These are phyloP conservation scores for Idaea dimidiata DNA, from an alignment of 2,888 invertebrate species.

Conservation along the genomic window DNA sequence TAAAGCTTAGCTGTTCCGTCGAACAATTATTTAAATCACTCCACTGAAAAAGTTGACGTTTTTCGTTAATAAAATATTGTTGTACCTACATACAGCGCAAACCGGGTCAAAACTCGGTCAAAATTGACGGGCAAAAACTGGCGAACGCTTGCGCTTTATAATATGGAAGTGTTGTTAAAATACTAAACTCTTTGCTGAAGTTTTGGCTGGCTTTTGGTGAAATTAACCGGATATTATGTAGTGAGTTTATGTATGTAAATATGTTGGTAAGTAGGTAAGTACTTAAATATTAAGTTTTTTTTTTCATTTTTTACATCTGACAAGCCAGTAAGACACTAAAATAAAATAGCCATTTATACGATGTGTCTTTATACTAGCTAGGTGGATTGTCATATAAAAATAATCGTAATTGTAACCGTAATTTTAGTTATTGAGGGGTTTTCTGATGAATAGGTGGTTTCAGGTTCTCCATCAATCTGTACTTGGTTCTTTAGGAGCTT, in stretches of 20 bases:
- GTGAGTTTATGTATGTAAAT: no score
- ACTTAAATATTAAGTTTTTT: no score
- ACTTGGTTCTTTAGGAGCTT: no score
- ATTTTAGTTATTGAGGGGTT: no score
- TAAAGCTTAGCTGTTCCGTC: neutral
- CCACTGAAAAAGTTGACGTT: neutral
- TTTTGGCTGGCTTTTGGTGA: neutral
- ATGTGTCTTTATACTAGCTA: no score
- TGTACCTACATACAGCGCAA: neutral
- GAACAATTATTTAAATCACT: neutral
- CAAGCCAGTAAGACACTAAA: no score
- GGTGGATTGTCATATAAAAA: no score
- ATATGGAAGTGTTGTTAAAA: neutral
- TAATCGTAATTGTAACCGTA: no score
- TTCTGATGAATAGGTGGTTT: no score
- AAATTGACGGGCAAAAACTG: neutral
- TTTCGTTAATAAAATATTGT: neutral
- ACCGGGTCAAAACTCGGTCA: neutral
- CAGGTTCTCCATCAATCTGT: no score
- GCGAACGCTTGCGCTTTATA: neutral
- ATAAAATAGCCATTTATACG: no score
- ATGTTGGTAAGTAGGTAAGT: neutral
- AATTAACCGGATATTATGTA: neutral
- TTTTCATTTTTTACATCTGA: no score
- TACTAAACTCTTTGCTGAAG: neutral